Evolutionary conservation across 2,797 vertebrate genomes (phyloP).

Genomic region (Leucoraja ocellata): DNA sequence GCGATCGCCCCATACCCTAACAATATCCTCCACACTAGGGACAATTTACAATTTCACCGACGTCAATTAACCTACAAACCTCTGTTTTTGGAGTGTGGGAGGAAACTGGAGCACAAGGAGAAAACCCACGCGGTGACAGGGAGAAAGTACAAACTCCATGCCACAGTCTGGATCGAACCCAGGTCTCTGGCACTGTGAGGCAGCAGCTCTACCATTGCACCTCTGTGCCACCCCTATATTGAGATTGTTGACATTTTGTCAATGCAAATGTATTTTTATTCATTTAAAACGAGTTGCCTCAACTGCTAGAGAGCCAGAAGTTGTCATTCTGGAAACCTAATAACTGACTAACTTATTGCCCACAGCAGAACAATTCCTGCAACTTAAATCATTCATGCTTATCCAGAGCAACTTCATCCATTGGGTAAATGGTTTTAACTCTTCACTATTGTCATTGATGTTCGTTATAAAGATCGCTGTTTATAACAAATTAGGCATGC

Average conservation of each 20-base stretch:
- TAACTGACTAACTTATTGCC: neutral
- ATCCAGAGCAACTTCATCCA: neutral
- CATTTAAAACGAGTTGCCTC: constrained; percentile 18
- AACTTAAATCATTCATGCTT: neutral
- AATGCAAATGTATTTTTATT: neutral
- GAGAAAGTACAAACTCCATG: too few relatives aligned
- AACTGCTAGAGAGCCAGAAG: neutral
- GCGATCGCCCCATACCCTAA: too few relatives aligned
- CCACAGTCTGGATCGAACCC: too few relatives aligned
- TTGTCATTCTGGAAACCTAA: neutral
- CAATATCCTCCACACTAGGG: too few relatives aligned
- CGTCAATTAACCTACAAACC: too few relatives aligned
- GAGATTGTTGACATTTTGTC: neutral
- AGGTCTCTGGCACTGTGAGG: too few relatives aligned
- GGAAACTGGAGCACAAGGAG: too few relatives aligned
- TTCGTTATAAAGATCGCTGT: neutral
- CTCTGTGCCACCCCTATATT: too few relatives aligned
- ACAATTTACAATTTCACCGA: too few relatives aligned
- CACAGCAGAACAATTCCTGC: neutral
- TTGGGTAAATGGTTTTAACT: neutral
- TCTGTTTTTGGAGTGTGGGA: too few relatives aligned
- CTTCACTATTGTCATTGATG: neutral
- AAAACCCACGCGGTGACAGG: too few relatives aligned
- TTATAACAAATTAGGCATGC: neutral
- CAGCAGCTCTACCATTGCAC: too few relatives aligned